Conservation (phyloP, 2,888 invertebrate genomes). For the Acleris literana region DNA sequence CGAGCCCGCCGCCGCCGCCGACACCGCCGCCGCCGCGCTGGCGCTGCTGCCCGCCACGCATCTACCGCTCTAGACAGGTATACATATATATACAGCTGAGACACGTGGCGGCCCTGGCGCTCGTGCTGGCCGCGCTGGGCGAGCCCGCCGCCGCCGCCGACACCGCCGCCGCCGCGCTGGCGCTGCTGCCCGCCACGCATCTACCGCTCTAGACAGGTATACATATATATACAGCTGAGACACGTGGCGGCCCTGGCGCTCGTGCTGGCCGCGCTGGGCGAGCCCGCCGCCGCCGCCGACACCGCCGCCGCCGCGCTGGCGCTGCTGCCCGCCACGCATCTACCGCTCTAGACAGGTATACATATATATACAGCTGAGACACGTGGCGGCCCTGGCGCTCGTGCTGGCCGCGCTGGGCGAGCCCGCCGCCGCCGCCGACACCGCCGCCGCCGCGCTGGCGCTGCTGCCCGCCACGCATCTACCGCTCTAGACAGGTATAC, state of each 20-base stretch:
- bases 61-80: conserved; percentile 84
- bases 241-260: conserved; percentile 97
- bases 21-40: too few species aligned
- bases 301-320: conserved; percentile 95
- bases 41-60: too few species aligned
- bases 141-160: conserved; percentile 89
- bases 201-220: conserved; percentile 43
- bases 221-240: conserved; percentile 57
- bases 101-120: conserved; percentile 62
- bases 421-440: too few species aligned
- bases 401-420: conserved; percentile 83
- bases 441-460: too few species aligned
- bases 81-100: conserved; percentile 69
- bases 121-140: too few species aligned
- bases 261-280: conserved; percentile 92
- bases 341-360: conserved; percentile 42
- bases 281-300: conserved; percentile 93
- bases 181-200: conserved; percentile 90
- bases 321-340: conserved; percentile 89
- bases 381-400: conserved; percentile 97
- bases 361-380: conserved; percentile 58
- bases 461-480: too few species aligned
- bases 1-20: too few species aligned
- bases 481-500: conserved; percentile 84
- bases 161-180: conserved; percentile 95